phyloP scores from a whole-genome alignment of 2,113 vertebrate genomes.

The Coptodon bakossiorum region DNA sequence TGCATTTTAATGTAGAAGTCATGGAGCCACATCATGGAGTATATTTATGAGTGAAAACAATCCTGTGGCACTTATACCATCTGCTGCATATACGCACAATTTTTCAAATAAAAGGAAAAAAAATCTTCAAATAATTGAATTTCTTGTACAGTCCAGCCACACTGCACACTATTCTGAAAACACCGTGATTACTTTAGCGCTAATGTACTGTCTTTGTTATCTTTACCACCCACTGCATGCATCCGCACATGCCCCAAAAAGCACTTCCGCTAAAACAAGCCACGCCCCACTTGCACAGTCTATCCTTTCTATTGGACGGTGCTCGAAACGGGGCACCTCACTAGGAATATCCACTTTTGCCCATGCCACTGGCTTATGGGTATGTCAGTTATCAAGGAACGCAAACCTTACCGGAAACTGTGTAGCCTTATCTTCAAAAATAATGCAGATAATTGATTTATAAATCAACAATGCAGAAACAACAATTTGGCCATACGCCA shows the following conservation, averaged over 20 bases:
- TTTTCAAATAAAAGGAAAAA: neutral
- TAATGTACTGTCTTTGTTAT: neutral
- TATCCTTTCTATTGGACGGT: neutral
- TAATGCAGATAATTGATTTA: neutral
- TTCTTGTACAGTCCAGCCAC: neutral
- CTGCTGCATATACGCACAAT: conserved; percentile 7
- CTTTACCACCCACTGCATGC: neutral
- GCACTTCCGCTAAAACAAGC: neutral
- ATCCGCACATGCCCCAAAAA: neutral
- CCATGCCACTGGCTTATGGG: neutral
- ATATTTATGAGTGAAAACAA: neutral
- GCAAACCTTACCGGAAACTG: neutral
- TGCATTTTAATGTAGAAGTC: neutral
- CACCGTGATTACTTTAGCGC: neutral
- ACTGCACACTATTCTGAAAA: neutral
- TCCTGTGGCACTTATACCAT: neutral
- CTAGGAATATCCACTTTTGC: neutral
- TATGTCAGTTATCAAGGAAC: neutral
- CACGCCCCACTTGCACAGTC: neutral
- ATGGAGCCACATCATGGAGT: neutral
- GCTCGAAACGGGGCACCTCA: neutral
- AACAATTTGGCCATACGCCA: neutral
- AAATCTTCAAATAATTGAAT: neutral
- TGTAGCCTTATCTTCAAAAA: neutral
- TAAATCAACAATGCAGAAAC: neutral